Percentiles rank a stretch among this genome's conserved stretches.
phyloP scores from a whole-genome alignment of 2,888 invertebrate species.

The Sialis lutaria region DNA sequence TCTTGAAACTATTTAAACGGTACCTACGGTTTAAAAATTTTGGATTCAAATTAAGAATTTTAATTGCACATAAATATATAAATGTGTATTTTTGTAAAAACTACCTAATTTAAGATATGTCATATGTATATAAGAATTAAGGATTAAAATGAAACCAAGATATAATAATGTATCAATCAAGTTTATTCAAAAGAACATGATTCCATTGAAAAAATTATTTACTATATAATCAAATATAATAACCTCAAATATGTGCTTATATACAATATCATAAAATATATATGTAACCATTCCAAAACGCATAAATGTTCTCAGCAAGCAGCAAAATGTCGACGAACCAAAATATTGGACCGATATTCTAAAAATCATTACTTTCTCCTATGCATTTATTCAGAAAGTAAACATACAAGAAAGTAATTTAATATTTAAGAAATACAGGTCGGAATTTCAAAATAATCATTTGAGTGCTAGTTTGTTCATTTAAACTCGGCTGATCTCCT shows the following conservation, averaged over 20 bases:
- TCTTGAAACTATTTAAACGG: too few relatives aligned
- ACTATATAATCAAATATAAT: neutral
- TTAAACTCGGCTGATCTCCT: too few relatives aligned
- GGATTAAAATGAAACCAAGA: neutral
- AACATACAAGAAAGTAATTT: too few relatives aligned
- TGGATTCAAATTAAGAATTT: too few relatives aligned
- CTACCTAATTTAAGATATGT: neutral
- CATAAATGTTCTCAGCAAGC: neutral
- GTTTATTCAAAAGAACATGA: constrained; percentile 5
- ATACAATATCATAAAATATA: constrained; percentile 1
- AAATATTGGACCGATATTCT: neutral
- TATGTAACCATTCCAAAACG: neutral
- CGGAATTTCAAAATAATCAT: too few relatives aligned
- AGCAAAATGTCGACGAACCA: neutral
- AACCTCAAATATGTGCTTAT: constrained; percentile 6
- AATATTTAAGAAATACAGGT: too few relatives aligned
- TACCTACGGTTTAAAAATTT: too few relatives aligned
- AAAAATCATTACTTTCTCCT: too few relatives aligned
- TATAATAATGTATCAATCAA: constrained; percentile 2
- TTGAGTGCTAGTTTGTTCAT: too few relatives aligned
- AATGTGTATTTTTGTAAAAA: too few relatives aligned
- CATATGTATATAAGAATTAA: neutral
- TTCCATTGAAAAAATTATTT: constrained; percentile 2
- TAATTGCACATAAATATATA: too few relatives aligned
- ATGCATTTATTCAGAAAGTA: too few relatives aligned